Base-by-base conservation (phyloP, 2,113 vertebrate species). In the Sinosuthora webbiana region DNA sequence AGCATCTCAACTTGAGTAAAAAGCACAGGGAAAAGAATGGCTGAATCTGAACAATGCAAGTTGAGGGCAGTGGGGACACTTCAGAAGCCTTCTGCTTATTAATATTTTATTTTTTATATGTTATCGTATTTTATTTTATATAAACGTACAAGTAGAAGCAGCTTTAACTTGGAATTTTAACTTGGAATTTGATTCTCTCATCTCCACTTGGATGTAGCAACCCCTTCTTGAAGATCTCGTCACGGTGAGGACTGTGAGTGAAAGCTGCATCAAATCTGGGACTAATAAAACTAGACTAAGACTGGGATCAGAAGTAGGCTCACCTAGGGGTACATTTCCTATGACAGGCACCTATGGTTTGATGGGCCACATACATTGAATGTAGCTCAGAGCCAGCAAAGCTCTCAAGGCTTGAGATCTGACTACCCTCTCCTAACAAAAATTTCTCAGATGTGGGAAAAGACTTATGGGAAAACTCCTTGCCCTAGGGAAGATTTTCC, bases 311-410 rank as follows among this genome's bases (percentile, higher is more conserved):
- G 90, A 94, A 64, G 64, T 3, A 68, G 59, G 56, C 59, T 95
- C 64, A 95, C 90, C 71, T 83, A 92, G 79, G 47, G 83, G 85
- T 30, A 78, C 68, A 93, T 92, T 95, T 97, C 90, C 92, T 90
- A 83, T 88, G 64, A 78, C 52, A 81, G 79, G 14, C 85, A 96
- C 94, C 85, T 64, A 83, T 7, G 60, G 92, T 96, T 94, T 96
- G 88, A 92, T 81, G 85, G 94, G 85, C 93, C 87, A 97, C 94
- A 93, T 95, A 33, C 90, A 75, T 50, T 50, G 90, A 76, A 71
- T 3, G 8, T 39, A 74, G 44, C 67, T 84, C 64, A 83, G 59
- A 86, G 68, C 30, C 67, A 91, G 41, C 21, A 65, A 77, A 91
- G 25, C 17, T 77, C 50, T 91, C 47, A 31, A 86, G 59, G 27